These are phyloP conservation scores for Gila orcuttii DNA, from an alignment of 2,113 vertebrate genomes.

Conservation along the genomic window DNA sequence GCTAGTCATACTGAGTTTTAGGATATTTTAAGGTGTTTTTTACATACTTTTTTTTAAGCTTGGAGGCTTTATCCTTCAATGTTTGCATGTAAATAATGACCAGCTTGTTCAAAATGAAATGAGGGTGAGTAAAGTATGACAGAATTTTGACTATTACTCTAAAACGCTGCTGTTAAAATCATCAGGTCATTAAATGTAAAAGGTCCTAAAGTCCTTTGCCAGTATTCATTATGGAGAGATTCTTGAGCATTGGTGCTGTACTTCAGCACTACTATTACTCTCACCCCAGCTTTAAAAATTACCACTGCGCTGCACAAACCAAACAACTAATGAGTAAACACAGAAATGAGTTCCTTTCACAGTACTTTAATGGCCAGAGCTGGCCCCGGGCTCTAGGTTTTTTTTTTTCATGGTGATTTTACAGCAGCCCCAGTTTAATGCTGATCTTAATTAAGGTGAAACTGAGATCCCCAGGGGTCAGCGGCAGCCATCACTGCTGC, in stretches of 20 bases:
- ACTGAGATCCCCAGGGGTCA: slow-evolving; percentile 20
- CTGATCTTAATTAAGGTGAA: slow-evolving; percentile 47
- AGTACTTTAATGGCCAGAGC: slow-evolving; percentile 31
- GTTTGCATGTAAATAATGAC: background rate
- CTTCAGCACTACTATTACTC: background rate
- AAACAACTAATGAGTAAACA: slow-evolving; percentile 46
- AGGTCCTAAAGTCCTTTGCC: background rate
- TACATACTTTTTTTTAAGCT: too few species aligned
- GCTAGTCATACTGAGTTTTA: background rate
- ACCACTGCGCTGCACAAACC: background rate
- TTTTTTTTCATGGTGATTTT: background rate
- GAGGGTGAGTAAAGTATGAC: background rate
- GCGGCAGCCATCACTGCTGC: slow-evolving; percentile 29
- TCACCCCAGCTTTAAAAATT: background rate
- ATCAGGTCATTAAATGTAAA: background rate
- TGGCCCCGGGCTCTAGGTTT: background rate
- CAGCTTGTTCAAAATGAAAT: background rate
- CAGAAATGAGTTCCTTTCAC: background rate
- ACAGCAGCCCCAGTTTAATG: slow-evolving; percentile 16
- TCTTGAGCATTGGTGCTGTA: background rate
- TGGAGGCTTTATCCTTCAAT: background rate
- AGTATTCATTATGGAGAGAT: background rate
- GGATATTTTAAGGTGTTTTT: background rate
- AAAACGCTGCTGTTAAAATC: background rate
- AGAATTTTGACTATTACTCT: background rate